A percentile compares a stretch with the other conserved stretches of the same genome.
These are phyloP conservation scores for Amblyopsis rosae DNA, from an alignment of 2,113 vertebrate species.

Conservation along the genomic window DNA sequence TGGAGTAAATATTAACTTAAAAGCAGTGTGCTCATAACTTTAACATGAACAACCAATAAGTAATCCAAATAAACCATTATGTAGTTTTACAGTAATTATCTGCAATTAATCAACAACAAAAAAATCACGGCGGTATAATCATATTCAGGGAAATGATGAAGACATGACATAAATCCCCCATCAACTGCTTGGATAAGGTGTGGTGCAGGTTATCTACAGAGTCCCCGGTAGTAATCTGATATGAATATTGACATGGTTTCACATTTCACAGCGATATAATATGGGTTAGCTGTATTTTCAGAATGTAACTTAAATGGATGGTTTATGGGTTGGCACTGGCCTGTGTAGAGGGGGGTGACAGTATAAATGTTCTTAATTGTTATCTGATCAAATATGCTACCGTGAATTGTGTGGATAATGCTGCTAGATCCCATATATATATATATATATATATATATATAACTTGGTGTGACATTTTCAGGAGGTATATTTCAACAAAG, in stretches of 20 bases:
- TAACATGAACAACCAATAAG: slow-evolving; percentile 3
- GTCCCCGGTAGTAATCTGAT: neutral
- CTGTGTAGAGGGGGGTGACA: slow-evolving; percentile 27
- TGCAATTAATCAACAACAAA: slow-evolving; percentile 29
- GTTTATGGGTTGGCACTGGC: slow-evolving; percentile 25
- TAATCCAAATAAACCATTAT: slow-evolving; percentile 26
- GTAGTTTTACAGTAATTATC: slow-evolving; percentile 27
- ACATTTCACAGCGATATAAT: slow-evolving; percentile 30
- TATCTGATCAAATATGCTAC: neutral
- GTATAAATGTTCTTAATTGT: too few species aligned
- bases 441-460: neutral
- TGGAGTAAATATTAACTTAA: neutral
- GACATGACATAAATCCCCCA: slow-evolving; percentile 13
- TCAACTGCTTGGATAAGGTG: slow-evolving; percentile 12
- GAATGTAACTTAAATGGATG: neutral
- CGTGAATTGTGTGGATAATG: slow-evolving; percentile 28
- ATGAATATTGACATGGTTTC: slow-evolving; percentile 1
- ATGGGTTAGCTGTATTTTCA: neutral
- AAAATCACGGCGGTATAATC: slow-evolving; percentile 11
- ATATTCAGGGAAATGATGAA: neutral
- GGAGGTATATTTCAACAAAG: slow-evolving; percentile 4
- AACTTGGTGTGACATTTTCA: neutral
- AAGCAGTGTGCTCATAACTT: slow-evolving; percentile 13
- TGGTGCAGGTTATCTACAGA: slow-evolving; percentile 19
- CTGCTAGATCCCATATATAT: slow-evolving; percentile 8